Evolutionary conservation across 2,113 vertebrate genomes (phyloP), one percentile per base, ranked within the genome.

Genomic region (Silurus asotus): DNA sequence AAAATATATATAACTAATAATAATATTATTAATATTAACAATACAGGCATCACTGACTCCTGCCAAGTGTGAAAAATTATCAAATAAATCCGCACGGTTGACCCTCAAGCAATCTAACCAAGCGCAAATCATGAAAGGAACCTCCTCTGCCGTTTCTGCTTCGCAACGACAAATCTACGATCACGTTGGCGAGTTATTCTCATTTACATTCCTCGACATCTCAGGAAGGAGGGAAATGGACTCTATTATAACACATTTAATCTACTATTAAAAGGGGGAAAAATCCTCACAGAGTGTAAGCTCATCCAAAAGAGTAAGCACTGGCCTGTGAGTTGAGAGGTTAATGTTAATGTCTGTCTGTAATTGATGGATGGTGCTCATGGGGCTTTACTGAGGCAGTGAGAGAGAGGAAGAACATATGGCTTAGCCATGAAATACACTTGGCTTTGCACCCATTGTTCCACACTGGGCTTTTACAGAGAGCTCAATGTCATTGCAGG

Each of bases 371-470:
- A 28, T 58, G 62, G 62, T 55, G 81, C 83, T 64, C 49, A 65
- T 75, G 59, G 77, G 84, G 77, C 51, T 82, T 86, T 51, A 69
- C 1, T 59, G 76, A 78, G 13, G 59, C 59, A 64, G 37, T 53
- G 72, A 69, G 61, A 84, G 82, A 20, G 62, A 85, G n/a, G 13
- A 77, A 53, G 61, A 84, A 70, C 77, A 87, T 80, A 78, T 85
- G 83, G 70, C 65, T 87, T 72, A 17, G 48, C 25, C 17, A 53
- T 62, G 4, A 62, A 81, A 72, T 53, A 20, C 64, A 25, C n/a
- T 49, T 28, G 55, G 62, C 77, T 72, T 72, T 45, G 9, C 0
- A 19, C 37, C 4, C 11, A 72, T 61, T 74, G 37, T 81, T 81
- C 45, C 84, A 48, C 78, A 25, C 56, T 17, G 6, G 53, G 20